Conservation (phyloP, 1,140 invertebrate species). For the Polyergus mexicanus region DNA sequence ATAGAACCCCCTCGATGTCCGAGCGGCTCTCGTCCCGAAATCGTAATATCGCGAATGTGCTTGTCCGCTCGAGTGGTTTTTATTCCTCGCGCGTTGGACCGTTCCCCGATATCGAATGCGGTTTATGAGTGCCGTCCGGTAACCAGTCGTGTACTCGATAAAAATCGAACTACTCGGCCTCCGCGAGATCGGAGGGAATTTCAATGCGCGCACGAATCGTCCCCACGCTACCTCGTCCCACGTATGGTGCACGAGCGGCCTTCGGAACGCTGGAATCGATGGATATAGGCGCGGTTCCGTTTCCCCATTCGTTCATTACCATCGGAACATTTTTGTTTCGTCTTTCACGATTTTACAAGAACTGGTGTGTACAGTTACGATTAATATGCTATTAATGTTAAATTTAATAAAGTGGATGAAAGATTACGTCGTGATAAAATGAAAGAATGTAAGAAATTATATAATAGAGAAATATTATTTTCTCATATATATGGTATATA, state of each 20-base stretch:
- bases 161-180: constrained; percentile 73
- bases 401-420: neutral
- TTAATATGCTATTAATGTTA: neutral
- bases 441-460: neutral
- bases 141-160: constrained; percentile 74
- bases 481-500: no score
- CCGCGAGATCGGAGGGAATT: constrained; percentile 70
- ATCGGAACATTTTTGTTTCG: neutral
- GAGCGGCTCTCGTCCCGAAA: constrained; percentile 65
- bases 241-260: constrained; percentile 67
- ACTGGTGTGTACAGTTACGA: neutral
- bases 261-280: constrained; percentile 68
- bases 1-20: constrained; percentile 21
- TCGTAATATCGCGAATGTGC: constrained; percentile 61
- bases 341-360: neutral
- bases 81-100: constrained; percentile 68
- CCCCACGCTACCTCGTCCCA: constrained; percentile 60
- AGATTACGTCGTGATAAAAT: constrained; percentile 1
- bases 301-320: constrained; percentile 20
- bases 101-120: constrained; percentile 71
- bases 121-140: constrained; percentile 65
- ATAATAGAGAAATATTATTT: neutral
- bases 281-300: constrained; percentile 29
- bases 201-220: constrained; percentile 73
- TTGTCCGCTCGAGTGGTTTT: constrained; percentile 60